Percentiles rank a stretch among this genome's conserved stretches.
Conservation (phyloP, 2,888 invertebrate genomes). For the Ectobius pallidus region DNA sequence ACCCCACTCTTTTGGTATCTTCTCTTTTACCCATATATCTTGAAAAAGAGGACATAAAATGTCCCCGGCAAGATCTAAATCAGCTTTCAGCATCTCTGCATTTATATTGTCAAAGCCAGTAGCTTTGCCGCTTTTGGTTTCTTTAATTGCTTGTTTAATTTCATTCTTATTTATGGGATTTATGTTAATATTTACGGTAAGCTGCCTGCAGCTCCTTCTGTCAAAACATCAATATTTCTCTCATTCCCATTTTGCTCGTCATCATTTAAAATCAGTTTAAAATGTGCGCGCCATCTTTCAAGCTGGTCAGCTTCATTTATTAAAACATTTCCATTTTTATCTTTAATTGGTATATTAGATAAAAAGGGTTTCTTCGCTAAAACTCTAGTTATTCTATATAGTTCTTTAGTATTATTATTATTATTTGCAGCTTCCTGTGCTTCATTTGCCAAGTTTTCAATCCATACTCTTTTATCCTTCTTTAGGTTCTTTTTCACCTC, state of each 20-base stretch:
- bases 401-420: slow-evolving; percentile 2
- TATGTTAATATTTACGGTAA: slow-evolving; percentile 4
- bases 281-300: neutral
- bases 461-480: slow-evolving; percentile 3
- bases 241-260: neutral
- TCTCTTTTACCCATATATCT: neutral
- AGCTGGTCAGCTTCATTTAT: slow-evolving; percentile 8
- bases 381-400: slow-evolving; percentile 1
- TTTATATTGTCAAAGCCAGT: slow-evolving; percentile 6
- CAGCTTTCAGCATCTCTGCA: neutral
- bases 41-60: neutral
- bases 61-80: neutral
- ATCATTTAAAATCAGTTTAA: neutral
- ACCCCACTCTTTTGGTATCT: neutral
- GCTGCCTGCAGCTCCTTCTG: slow-evolving; percentile 4
- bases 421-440: neutral
- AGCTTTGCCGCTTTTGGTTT: slow-evolving; percentile 4
- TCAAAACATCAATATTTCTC: neutral
- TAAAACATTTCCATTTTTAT: neutral
- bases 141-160: neutral
- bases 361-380: neutral
- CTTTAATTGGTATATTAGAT: neutral
- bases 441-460: slow-evolving; percentile 6
- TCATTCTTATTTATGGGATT: slow-evolving; percentile 2
- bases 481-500: neutral